A percentile compares a stretch with the other conserved stretches of the same genome.
These are phyloP conservation scores for Laspeyria flexula DNA, from an alignment of 2,888 invertebrate species.

Conservation along the genomic window DNA sequence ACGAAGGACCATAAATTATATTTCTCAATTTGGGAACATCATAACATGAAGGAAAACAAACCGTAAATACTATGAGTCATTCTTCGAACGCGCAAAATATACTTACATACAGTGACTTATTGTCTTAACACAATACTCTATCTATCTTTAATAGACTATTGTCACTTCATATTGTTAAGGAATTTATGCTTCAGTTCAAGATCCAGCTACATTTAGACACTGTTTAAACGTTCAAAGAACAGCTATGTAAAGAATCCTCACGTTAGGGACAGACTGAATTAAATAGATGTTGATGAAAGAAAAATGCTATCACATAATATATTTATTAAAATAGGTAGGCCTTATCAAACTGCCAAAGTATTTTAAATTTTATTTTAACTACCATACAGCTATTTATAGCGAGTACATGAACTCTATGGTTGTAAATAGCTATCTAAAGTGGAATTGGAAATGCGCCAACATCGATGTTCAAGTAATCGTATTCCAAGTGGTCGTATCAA, in stretches of 20 bases:
- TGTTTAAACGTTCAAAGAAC: not conserved
- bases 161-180: constrained; percentile 23
- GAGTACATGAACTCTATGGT: constrained; percentile 38
- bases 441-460: constrained; percentile 76
- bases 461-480: constrained; percentile 72
- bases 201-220: not conserved
- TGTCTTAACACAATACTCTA: constrained; percentile 14
- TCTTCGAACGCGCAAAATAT: constrained; percentile 18
- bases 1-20: constrained; percentile 38
- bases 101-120: constrained; percentile 13
- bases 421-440: constrained; percentile 47
- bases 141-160: constrained; percentile 17
- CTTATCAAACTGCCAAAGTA: not conserved
- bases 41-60: constrained; percentile 43
- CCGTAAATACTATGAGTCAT: constrained; percentile 43
- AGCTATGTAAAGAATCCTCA: no score
- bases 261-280: no score
- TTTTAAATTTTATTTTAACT: constrained; percentile 25
- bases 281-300: no score
- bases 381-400: constrained; percentile 35
- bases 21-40: constrained; percentile 37
- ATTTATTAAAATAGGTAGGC: no score
- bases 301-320: no score
- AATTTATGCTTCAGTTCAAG: constrained; percentile 13
- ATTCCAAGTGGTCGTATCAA: constrained; percentile 76